phyloP scores from a whole-genome alignment of 2,797 vertebrate species.

The Poeciliopsis presidionis region DNA sequence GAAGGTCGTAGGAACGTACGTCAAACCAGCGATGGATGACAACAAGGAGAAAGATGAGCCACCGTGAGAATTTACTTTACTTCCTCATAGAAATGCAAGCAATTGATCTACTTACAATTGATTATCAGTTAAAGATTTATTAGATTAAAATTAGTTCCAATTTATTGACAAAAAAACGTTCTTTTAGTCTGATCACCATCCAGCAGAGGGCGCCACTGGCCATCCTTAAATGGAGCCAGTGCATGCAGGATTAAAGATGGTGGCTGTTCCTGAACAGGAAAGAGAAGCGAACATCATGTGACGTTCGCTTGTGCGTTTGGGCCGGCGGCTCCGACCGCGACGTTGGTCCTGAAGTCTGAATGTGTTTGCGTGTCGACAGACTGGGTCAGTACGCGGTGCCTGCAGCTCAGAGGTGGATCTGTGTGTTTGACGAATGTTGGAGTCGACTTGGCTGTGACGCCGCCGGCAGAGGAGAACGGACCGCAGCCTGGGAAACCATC shows the following conservation, averaged over 20 bases:
- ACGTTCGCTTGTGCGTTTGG: too few relatives aligned
- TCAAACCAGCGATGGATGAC: slow-evolving; percentile 85
- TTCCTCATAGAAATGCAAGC: not conserved
- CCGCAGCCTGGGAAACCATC: slow-evolving; percentile 93
- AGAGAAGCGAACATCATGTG: too few relatives aligned
- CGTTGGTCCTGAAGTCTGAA: not conserved
- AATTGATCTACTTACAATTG: too few relatives aligned
- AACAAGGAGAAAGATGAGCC: slow-evolving; percentile 72
- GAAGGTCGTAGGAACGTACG: slow-evolving; percentile 91
- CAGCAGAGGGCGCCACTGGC: too few relatives aligned
- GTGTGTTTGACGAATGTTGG: slow-evolving; percentile 95
- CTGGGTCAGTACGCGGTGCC: slow-evolving; percentile 83
- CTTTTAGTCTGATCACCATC: too few relatives aligned
- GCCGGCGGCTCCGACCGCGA: too few relatives aligned
- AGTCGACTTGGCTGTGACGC: slow-evolving; percentile 88
- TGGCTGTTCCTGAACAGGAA: too few relatives aligned
- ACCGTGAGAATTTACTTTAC: slow-evolving; percentile 62
- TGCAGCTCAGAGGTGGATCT: slow-evolving; percentile 91
- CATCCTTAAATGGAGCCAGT: too few relatives aligned
- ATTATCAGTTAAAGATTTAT: too few relatives aligned
- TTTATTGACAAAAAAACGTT: too few relatives aligned
- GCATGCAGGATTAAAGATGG: too few relatives aligned
- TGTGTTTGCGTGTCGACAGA: slow-evolving; percentile 71
- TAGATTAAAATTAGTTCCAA: too few relatives aligned
- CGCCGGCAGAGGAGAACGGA: slow-evolving; percentile 85